Evolutionary conservation across 2,888 invertebrate genomes (phyloP), one percentile per base, ranked within the genome.

Genomic region (Drosophila nr. medialis): DNA sequence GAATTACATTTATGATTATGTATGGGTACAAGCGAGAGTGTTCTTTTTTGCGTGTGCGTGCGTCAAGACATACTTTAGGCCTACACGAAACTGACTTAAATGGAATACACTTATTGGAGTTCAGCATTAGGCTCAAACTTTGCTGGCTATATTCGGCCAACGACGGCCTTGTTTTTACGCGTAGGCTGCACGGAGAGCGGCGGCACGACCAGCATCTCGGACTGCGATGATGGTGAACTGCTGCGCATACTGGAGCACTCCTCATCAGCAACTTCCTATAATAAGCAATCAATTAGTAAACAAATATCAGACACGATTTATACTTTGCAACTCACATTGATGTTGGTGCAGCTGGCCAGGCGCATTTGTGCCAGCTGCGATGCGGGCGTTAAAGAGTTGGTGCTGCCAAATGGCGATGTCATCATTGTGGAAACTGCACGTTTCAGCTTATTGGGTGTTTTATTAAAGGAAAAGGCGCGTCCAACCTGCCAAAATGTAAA

Each of bases 341-440:
- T 96, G 91, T 97, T 97, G 92, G 96, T 96, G 93, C 97, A 97
- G 93, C 96, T 97, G 87, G 97, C 97, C 88, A 97, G 94, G 90
- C 96, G 94, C 97, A 97, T 97, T 93, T 97, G 96, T 53, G 97
- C 96, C 87, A 97, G 94, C 93, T 97, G 96, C 78, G 96, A 96
- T 74, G 97, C 95, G 42, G 97, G 97, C 78, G 97, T 96, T 77
- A 97, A 94, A 90, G 96, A 97, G 80, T 96, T 96, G 59, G 96
- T 96, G 92, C 96, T 97, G 84, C 97, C 97, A 93, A 97, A 97
- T 15, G 98, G 98, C 80, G 96, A 96, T 72, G 96, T 96, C 95
- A 98, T 98, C 96, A 98, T 97, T 50, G 98, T 97, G 27, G 98
- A 98, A 93, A 99, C 97, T 36, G 98, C 98, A 67, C 98, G 95